Evolutionary conservation across 2,888 invertebrate species (phyloP).

Genomic region (Caenorhabditis sulstoni): DNA sequence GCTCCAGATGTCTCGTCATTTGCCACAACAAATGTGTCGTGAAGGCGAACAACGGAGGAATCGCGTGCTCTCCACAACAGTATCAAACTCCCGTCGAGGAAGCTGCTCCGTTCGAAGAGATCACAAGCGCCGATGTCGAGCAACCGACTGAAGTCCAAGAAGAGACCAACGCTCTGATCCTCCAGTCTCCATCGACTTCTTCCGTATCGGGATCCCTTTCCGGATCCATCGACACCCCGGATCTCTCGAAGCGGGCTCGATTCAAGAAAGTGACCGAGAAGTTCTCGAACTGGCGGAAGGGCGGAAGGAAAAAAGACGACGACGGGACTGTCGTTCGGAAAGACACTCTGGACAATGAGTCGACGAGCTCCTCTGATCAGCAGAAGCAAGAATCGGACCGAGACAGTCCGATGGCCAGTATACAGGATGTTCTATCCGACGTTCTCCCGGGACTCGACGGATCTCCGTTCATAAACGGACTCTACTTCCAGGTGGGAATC

Average conservation of each 20-base stretch:
- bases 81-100: slow-evolving; percentile 51
- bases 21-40: slow-evolving; percentile 95
- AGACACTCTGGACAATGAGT: slow-evolving; percentile 33
- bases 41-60: slow-evolving; percentile 66
- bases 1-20: slow-evolving; percentile 90
- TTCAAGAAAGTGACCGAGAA: slow-evolving; percentile 71
- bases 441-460: slow-evolving; percentile 65
- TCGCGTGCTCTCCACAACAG: slow-evolving; percentile 48
- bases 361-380: background rate
- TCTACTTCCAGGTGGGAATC: slow-evolving; percentile 68
- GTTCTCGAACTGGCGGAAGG: slow-evolving; percentile 65
- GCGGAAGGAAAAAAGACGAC: slow-evolving; percentile 59
- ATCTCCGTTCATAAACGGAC: slow-evolving; percentile 64
- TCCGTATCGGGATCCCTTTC: background rate
- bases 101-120: slow-evolving; percentile 64
- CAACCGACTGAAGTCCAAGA: background rate
- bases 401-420: slow-evolving; percentile 64
- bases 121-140: slow-evolving; percentile 29
- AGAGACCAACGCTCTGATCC: slow-evolving; percentile 19
- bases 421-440: slow-evolving; percentile 65
- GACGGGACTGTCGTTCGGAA: slow-evolving; percentile 30
- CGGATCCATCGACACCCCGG: slow-evolving; percentile 29
- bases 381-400: slow-evolving; percentile 11
- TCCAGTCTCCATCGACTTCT: slow-evolving; percentile 29
- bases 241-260: slow-evolving; percentile 35